Conservation (phyloP, 2,113 vertebrate genomes). For the Eubucco bourcierii region DNA sequence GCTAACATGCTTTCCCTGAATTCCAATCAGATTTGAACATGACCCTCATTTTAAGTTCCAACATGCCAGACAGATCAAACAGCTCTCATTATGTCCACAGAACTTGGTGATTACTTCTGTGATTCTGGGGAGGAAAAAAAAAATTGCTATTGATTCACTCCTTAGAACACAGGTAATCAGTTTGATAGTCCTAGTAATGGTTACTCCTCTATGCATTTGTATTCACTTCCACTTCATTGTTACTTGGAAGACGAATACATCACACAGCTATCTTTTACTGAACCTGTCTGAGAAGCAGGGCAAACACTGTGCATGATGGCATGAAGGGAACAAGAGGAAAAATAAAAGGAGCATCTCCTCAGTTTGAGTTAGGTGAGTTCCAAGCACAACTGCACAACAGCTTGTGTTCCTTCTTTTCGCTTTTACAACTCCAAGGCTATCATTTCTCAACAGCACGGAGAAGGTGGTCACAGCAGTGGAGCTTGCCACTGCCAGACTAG, state of each 20-base stretch:
- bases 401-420: background rate
- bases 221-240: background rate
- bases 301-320: background rate
- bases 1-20: slow-evolving; percentile 22
- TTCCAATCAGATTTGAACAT: slow-evolving; percentile 37
- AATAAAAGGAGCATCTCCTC: background rate
- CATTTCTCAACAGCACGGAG: background rate
- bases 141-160: background rate
- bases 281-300: background rate
- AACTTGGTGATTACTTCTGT: background rate
- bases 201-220: background rate
- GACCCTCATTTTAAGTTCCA: slow-evolving; percentile 36
- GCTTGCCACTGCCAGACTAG: background rate
- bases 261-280: background rate
- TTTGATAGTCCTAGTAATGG: background rate
- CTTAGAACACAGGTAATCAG: background rate
- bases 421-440: background rate
- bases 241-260: background rate
- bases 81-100: background rate
- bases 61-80: background rate
- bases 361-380: background rate
- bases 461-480: background rate
- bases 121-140: background rate
- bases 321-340: background rate
- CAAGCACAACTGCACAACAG: background rate